Percentiles rank a stretch among this genome's conserved stretches.
These are phyloP conservation scores for Platorchestia sp. DNA, from an alignment of 1,140 invertebrate species.

Conservation along the genomic window DNA sequence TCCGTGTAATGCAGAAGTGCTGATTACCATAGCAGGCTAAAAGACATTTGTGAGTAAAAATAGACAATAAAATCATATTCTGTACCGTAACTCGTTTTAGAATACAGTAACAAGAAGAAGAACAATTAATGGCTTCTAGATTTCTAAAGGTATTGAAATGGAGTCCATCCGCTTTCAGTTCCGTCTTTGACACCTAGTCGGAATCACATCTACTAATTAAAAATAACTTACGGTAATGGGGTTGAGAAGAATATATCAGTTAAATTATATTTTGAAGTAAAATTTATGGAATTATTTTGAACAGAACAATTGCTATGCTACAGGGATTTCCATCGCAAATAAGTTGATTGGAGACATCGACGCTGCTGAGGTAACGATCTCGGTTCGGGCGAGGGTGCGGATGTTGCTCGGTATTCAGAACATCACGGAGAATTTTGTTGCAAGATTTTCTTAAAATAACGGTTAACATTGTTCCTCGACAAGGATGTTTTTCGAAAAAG, in stretches of 20 bases:
- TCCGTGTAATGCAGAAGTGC: background rate
- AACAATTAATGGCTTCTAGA: too few relatives aligned
- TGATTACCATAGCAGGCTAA: background rate
- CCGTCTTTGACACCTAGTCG: too few relatives aligned
- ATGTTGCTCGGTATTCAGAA: background rate
- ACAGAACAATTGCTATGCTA: background rate
- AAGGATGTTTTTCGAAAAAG: too few relatives aligned
- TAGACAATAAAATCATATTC: too few relatives aligned
- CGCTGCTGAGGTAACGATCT: background rate
- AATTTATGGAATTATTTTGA: background rate
- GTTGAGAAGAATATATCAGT: background rate
- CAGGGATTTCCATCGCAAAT: background rate
- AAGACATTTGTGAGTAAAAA: background rate
- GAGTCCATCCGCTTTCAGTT: too few relatives aligned
- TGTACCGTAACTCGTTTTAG: too few relatives aligned
- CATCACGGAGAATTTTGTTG: background rate
- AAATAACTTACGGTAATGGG: background rate
- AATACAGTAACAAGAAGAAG: too few relatives aligned
- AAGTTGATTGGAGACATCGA: background rate
- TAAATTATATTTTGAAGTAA: background rate
- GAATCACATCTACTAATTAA: background rate
- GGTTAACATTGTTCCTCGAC: too few relatives aligned
- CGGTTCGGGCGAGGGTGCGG: background rate
- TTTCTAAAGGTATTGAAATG: too few relatives aligned
- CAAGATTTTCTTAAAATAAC: too few relatives aligned